These are phyloP conservation scores for Nematolebias whitei DNA, from an alignment of 2,113 vertebrate species.

Conservation along the genomic window DNA sequence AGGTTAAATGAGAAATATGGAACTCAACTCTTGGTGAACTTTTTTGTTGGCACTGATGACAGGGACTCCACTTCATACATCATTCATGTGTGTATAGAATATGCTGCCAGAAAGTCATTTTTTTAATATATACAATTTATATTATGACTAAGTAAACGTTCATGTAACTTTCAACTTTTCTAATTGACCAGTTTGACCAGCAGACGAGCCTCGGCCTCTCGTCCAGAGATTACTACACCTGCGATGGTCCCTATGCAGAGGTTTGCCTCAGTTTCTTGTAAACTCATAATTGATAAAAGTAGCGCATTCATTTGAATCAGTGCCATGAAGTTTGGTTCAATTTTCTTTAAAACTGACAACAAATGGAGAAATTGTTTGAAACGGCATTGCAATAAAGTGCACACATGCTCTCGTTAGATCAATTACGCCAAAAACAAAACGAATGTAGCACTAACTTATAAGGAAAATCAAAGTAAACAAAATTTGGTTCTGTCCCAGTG, in stretches of 20 bases:
- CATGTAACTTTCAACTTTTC: slow-evolving; percentile 6
- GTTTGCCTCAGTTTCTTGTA: slow-evolving; percentile 70
- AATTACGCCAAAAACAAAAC: background rate
- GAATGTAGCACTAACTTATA: slow-evolving; percentile 14
- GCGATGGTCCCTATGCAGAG: slow-evolving; percentile 87
- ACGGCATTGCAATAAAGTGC: background rate
- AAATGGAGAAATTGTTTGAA: background rate
- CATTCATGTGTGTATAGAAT: slow-evolving; percentile 89
- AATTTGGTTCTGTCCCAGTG: slow-evolving; percentile 28
- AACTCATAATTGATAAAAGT: background rate
- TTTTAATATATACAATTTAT: too few relatives aligned
- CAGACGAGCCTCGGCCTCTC: slow-evolving; percentile 87
- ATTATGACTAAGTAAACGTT: too few relatives aligned
- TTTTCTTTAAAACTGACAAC: slow-evolving; percentile 4
- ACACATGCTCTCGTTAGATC: background rate
- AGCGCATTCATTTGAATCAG: slow-evolving; percentile 24
- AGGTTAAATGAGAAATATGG: slow-evolving; percentile 88
- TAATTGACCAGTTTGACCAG: slow-evolving; percentile 87
- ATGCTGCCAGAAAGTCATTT: slow-evolving; percentile 1
- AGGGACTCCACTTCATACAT: slow-evolving; percentile 89
- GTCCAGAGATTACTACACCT: slow-evolving; percentile 91
- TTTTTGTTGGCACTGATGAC: slow-evolving; percentile 92
- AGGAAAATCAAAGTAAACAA: slow-evolving; percentile 29
- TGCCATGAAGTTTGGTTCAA: background rate
- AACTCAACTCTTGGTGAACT: slow-evolving; percentile 88